Evolutionary conservation across 2,113 vertebrate species (phyloP).

Genomic region (Siniperca chuatsi): DNA sequence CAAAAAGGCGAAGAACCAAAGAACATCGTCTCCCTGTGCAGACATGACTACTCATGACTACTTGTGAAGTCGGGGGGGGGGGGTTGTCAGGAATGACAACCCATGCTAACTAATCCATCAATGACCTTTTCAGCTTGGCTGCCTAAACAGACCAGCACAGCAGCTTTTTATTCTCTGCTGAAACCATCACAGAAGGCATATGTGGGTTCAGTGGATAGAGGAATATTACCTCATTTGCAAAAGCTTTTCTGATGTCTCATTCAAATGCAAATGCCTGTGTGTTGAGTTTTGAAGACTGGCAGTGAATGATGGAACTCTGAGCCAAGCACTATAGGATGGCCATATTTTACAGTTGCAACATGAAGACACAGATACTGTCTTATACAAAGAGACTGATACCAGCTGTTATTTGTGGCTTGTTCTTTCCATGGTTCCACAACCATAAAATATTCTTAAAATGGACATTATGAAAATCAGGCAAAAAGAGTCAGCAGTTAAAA

Average conservation of each 20-base stretch:
- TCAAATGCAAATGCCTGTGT: conserved; percentile 62
- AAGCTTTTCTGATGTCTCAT: conserved; percentile 48
- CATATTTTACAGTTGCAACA: conserved; percentile 33
- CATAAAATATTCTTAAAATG: background rate
- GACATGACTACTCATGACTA: conserved; percentile 24
- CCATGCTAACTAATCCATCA: conserved; percentile 43
- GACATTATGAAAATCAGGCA: conserved; percentile 7
- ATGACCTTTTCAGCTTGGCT: conserved; percentile 37
- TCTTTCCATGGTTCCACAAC: background rate
- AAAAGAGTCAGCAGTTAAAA: conserved; percentile 8
- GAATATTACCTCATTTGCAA: conserved; percentile 55
- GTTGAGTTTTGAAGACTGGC: conserved; percentile 28
- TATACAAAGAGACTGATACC: conserved; percentile 2
- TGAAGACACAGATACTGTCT: conserved; percentile 10
- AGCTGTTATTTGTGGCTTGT: conserved; percentile 3
- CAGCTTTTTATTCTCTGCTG: conserved; percentile 31
- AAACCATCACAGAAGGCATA: conserved; percentile 33
- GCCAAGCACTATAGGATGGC: conserved; percentile 2
- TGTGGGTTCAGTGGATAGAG: conserved; percentile 13
- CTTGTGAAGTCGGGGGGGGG: background rate
- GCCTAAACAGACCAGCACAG: conserved; percentile 41
- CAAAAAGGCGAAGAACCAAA: conserved; percentile 20
- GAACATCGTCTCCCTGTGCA: conserved; percentile 6
- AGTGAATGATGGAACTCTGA: conserved; percentile 38
- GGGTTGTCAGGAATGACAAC: conserved; percentile 2